Evolutionary conservation across 2,113 vertebrate genomes (phyloP).

Genomic region (Peromyscus maniculatus): DNA sequence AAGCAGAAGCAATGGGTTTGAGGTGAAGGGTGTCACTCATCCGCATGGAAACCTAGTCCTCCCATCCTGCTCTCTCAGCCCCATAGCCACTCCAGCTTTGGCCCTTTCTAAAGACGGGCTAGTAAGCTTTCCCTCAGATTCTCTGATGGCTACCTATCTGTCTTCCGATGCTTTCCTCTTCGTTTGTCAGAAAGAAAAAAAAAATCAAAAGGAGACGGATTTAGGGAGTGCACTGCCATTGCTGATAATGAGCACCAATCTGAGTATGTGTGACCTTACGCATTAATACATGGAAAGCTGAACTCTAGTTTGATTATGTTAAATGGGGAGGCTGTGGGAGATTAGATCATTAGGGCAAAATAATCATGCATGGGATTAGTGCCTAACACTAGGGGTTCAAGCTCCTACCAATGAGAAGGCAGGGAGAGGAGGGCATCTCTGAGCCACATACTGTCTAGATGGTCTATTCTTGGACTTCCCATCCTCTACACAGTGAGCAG

Average conservation of each 20-base stretch:
- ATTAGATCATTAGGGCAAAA: neutral
- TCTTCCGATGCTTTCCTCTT: neutral
- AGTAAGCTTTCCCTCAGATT: neutral
- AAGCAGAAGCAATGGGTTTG: neutral
- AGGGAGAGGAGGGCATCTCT: neutral
- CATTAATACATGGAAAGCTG: neutral
- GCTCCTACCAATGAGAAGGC: neutral
- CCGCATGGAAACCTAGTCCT: neutral
- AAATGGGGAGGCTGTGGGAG: neutral
- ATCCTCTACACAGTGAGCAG: neutral
- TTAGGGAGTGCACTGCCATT: neutral
- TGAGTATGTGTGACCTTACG: neutral
- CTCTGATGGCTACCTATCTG: neutral
- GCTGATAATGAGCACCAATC: neutral
- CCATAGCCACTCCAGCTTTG: neutral
- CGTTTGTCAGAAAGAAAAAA: neutral
- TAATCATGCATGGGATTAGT: neutral
- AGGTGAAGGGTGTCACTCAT: neutral
- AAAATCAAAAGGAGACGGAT: slow-evolving; percentile 32
- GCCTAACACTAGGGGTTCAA: neutral
- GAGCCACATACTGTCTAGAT: neutral
- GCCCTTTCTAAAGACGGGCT: slow-evolving; percentile 3
- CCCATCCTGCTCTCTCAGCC: neutral
- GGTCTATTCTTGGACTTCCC: neutral
- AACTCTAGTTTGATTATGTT: neutral